phyloP scores from a whole-genome alignment of 2,113 vertebrate genomes.

The Acanthochromis polyacanthus region DNA sequence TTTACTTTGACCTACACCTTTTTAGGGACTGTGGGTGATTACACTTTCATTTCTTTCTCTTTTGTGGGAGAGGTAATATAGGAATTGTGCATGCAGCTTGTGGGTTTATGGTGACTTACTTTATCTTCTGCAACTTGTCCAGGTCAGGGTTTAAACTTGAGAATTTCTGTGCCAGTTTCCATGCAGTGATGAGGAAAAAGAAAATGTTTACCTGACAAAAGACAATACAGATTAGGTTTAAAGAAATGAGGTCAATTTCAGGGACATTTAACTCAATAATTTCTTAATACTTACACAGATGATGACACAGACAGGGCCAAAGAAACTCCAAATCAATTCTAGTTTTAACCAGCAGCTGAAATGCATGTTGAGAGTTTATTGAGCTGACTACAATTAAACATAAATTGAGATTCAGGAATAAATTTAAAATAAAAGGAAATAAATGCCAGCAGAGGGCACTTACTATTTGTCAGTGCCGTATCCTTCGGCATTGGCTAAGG shows the following conservation, averaged over 20 bases:
- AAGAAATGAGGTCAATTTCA: neutral
- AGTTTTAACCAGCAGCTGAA: constrained; percentile 87
- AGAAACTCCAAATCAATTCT: constrained; percentile 87
- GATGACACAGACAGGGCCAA: constrained; percentile 85
- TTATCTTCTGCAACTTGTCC: constrained; percentile 84
- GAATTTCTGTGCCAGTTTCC: constrained; percentile 88
- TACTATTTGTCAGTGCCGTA: constrained; percentile 85
- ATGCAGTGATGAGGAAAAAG: constrained; percentile 87
- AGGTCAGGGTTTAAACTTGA: constrained; percentile 88
- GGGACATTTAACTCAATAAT: neutral
- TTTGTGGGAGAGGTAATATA: neutral
- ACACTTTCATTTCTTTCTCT: neutral
- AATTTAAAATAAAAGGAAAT: neutral
- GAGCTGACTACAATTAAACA: neutral
- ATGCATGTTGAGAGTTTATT: constrained; percentile 27
- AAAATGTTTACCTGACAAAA: constrained; percentile 83
- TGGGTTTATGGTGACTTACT: constrained; percentile 70
- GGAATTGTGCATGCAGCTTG: neutral
- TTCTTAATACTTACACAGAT: constrained; percentile 80
- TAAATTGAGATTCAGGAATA: neutral
- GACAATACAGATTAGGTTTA: neutral
- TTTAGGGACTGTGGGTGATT: neutral
- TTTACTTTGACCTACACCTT: neutral
- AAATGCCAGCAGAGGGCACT: constrained; percentile 54
- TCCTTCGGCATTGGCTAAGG: constrained; percentile 67